phyloP scores from a whole-genome alignment of 2,888 invertebrate genomes.

The Nycteola revayana region DNA sequence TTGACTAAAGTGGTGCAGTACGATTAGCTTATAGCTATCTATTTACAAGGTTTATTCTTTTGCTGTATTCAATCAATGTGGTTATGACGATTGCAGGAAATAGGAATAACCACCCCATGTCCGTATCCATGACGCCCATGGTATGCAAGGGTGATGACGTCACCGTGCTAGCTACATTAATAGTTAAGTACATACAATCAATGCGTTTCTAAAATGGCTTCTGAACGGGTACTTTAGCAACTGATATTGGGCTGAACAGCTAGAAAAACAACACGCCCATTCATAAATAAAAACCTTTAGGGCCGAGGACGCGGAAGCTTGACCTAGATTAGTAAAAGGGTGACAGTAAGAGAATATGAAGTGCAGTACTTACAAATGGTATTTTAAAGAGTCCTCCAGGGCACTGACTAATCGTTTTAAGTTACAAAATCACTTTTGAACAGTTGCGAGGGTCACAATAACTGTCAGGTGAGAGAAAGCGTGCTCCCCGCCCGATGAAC shows the following conservation, averaged over 20 bases:
- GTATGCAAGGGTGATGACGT: constrained; percentile 39
- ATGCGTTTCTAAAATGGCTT: too few species aligned
- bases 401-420: constrained; percentile 40
- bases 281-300: constrained; percentile 66
- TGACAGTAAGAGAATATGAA: constrained; percentile 24
- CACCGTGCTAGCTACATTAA: constrained; percentile 23
- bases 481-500: constrained; percentile 56
- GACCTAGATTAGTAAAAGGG: constrained; percentile 61
- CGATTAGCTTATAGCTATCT: too few species aligned
- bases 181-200: constrained; percentile 12
- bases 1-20: too few species aligned
- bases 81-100: constrained; percentile 22
- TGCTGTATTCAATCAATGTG: too few species aligned
- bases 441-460: constrained; percentile 53
- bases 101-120: constrained; percentile 37
- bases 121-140: constrained; percentile 38
- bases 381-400: constrained; percentile 64
- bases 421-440: constrained; percentile 38
- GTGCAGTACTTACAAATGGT: constrained; percentile 63
- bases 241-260: too few species aligned
- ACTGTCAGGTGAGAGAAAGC: constrained; percentile 39
- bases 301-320: constrained; percentile 71
- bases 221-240: too few species aligned
- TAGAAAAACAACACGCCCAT: constrained; percentile 55
- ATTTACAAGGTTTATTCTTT: too few species aligned